Evolutionary conservation across 1,140 invertebrate genomes (phyloP).

Genomic region (Hyposmocoma kahamanoa): DNA sequence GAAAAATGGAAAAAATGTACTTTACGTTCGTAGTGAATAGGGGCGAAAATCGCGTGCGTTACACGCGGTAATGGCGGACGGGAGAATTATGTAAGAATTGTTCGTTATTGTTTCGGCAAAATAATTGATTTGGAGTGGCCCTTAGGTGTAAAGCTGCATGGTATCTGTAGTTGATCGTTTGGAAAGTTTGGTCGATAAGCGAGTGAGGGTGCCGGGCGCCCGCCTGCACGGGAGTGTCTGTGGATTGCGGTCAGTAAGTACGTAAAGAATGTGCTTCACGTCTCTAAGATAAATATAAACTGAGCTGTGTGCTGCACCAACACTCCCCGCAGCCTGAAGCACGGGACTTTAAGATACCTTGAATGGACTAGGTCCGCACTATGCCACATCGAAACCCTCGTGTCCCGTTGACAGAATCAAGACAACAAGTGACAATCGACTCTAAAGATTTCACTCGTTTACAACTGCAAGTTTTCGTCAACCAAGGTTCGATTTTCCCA

Average conservation of each 20-base stretch:
- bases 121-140: slow-evolving; percentile 19
- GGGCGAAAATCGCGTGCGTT: slow-evolving; percentile 45
- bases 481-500: no score
- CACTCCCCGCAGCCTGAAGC: no score
- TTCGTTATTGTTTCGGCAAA: slow-evolving; percentile 46
- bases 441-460: no score
- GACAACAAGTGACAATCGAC: no score
- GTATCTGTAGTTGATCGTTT: not conserved
- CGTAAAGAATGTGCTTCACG: slow-evolving; percentile 25
- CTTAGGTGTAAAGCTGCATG: no score
- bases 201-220: no score
- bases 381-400: no score
- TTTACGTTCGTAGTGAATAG: slow-evolving; percentile 36
- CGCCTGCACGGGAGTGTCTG: slow-evolving; percentile 43
- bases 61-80: slow-evolving; percentile 39
- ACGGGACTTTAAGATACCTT: no score
- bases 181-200: not conserved
- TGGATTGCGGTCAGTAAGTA: slow-evolving; percentile 42
- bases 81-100: slow-evolving; percentile 66
- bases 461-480: no score
- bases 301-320: no score
- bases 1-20: slow-evolving; percentile 46
- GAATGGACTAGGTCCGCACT: no score
- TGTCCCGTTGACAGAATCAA: no score
- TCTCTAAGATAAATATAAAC: slow-evolving; percentile 54